Evolutionary conservation across 2,888 invertebrate genomes (phyloP).

Genomic region (Xanthorhoe spadicearia): DNA sequence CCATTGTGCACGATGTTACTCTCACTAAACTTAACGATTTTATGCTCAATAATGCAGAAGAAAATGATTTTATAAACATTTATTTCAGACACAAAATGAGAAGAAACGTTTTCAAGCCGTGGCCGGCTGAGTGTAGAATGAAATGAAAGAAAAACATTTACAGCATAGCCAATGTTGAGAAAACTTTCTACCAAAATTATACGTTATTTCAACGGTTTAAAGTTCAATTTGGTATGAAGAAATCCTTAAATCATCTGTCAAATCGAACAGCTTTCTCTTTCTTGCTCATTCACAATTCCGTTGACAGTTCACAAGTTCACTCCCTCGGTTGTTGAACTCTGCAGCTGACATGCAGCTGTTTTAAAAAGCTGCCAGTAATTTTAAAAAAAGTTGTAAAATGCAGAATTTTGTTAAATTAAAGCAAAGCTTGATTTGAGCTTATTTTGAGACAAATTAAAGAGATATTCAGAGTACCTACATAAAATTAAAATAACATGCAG

Average conservation of each 20-base stretch:
- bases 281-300: conserved; percentile 43
- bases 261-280: conserved; percentile 40
- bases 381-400: background rate
- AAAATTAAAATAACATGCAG: background rate
- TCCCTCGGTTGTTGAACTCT: conserved; percentile 50
- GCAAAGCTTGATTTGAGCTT: too few species aligned
- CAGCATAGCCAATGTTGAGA: background rate
- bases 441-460: too few species aligned
- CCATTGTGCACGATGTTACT: conserved; percentile 58
- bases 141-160: conserved; percentile 1
- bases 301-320: conserved; percentile 45
- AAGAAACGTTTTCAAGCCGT: background rate
- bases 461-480: too few species aligned
- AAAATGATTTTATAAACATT: conserved; percentile 62
- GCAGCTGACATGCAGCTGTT: conserved; percentile 52
- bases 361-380: conserved; percentile 15
- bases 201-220: conserved; percentile 8
- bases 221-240: conserved; percentile 23
- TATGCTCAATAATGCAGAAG: conserved; percentile 50
- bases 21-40: conserved; percentile 48
- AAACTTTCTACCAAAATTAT: background rate
- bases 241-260: background rate
- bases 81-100: conserved; percentile 41
- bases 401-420: background rate
- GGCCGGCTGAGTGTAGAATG: background rate